Conservation (phyloP, 2,797 vertebrate genomes). For the Caiman crocodilus region DNA sequence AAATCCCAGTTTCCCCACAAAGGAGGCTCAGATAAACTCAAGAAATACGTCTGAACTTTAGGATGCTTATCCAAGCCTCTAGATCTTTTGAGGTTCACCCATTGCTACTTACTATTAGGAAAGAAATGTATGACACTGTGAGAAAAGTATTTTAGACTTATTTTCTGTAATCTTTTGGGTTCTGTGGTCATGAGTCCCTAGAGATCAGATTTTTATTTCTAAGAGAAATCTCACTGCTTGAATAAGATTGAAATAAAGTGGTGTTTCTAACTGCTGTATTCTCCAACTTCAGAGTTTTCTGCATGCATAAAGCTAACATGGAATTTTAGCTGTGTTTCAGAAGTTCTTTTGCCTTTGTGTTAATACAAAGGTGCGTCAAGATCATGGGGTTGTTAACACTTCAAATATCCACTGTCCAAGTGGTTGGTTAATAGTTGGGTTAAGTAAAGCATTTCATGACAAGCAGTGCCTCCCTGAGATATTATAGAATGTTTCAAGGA, state of each 20-base stretch:
- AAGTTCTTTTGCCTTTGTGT: constrained; percentile 56
- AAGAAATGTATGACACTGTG: constrained; percentile 59
- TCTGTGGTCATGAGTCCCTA: constrained; percentile 52
- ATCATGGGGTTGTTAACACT: constrained; percentile 56
- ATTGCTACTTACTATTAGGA: constrained; percentile 18
- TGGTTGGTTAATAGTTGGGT: constrained; percentile 55
- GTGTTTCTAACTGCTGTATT: constrained; percentile 32
- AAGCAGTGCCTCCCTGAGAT: constrained; percentile 50
- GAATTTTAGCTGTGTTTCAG: not conserved
- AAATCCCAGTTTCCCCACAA: not conserved
- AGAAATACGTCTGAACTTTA: constrained; percentile 4
- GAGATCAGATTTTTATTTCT: constrained; percentile 66
- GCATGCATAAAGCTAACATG: constrained; percentile 30
- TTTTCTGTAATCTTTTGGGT: constrained; percentile 72
- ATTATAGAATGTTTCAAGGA: constrained; percentile 21
- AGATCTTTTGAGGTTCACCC: constrained; percentile 49
- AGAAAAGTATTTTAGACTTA: constrained; percentile 72
- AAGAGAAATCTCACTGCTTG: constrained; percentile 55
- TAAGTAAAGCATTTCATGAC: constrained; percentile 65
- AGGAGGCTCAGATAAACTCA: not conserved
- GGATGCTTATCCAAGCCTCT: constrained; percentile 31
- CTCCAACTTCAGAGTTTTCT: constrained; percentile 34
- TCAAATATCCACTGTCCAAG: constrained; percentile 66
- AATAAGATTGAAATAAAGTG: constrained; percentile 46
- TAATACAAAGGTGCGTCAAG: constrained; percentile 59